These are phyloP conservation scores for Bellardia pandia DNA, from an alignment of 2,888 invertebrate genomes.

Conservation along the genomic window DNA sequence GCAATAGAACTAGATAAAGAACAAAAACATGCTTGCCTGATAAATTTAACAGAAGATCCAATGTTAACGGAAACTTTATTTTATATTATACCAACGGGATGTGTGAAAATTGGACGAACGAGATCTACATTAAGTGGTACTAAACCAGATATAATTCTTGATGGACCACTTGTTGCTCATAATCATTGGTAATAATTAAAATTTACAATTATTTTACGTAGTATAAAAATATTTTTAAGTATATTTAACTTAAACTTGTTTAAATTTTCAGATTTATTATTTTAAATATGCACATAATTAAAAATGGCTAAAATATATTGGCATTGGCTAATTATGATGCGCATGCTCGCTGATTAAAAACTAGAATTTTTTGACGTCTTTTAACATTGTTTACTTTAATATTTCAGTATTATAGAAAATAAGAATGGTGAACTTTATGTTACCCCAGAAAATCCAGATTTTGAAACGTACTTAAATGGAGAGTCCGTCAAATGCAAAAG, in stretches of 20 bases:
- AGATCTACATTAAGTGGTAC: conserved; percentile 78
- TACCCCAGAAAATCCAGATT: conserved; percentile 84
- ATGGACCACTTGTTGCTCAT: conserved; percentile 86
- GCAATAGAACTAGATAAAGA: conserved; percentile 85
- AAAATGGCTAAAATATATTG: no score
- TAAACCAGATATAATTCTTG: conserved; percentile 86
- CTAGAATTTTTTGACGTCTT: no score
- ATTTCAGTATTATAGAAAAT: conserved; percentile 85
- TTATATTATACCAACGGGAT: conserved; percentile 82
- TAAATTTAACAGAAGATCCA: conserved; percentile 88
- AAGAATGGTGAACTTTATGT: conserved; percentile 84
- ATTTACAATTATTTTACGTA: no score
- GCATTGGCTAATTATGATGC: no score
- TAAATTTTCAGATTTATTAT: no score
- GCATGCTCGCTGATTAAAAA: no score
- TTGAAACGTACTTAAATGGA: conserved; percentile 86
- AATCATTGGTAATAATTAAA: conserved; percentile 85
- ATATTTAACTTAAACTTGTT: no score
- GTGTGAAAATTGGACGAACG: conserved; percentile 81
- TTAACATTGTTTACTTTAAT: conserved; percentile 1
- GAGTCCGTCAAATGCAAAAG: conserved; percentile 83
- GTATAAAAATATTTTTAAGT: no score
- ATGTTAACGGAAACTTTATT: conserved; percentile 86
- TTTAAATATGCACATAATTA: no score
- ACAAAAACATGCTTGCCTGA: conserved; percentile 85